phyloP scores from a whole-genome alignment of 2,797 vertebrate genomes.

The Todus mexicanus region DNA sequence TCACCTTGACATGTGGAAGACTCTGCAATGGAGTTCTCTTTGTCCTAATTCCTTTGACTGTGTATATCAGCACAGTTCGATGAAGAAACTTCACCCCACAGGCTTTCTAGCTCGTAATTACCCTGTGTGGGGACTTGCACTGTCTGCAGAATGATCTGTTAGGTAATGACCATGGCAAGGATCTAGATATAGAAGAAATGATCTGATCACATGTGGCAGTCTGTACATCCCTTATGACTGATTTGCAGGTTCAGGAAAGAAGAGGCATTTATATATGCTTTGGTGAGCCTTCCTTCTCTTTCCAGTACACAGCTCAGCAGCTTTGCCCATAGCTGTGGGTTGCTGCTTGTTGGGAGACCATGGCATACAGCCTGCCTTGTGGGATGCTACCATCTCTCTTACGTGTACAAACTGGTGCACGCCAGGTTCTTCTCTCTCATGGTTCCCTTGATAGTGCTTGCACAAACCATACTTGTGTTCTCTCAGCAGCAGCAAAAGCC shows the following conservation, averaged over 20 bases:
- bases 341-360: not conserved
- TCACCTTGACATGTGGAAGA: conserved; percentile 35
- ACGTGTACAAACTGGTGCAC: not conserved
- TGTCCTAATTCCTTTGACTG: conserved; percentile 21
- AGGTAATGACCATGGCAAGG: not conserved
- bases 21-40: not conserved
- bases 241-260: not conserved
- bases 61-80: conserved; percentile 1
- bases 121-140: not conserved
- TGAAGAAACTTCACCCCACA: not conserved
- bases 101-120: not conserved
- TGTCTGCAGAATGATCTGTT: not conserved
- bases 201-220: not conserved
- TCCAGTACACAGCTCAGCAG: not conserved
- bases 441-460: not conserved
- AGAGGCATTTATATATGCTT: not conserved
- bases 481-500: not conserved
- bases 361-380: not conserved
- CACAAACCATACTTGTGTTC: not conserved
- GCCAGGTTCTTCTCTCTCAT: not conserved
- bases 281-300: not conserved
- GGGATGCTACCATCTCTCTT: not conserved
- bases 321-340: not conserved
- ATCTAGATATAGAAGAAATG: not conserved
- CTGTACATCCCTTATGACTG: not conserved